Evolutionary conservation across 1,140 invertebrate species (phyloP).

Genomic region (Drosophila nebulosa): DNA sequence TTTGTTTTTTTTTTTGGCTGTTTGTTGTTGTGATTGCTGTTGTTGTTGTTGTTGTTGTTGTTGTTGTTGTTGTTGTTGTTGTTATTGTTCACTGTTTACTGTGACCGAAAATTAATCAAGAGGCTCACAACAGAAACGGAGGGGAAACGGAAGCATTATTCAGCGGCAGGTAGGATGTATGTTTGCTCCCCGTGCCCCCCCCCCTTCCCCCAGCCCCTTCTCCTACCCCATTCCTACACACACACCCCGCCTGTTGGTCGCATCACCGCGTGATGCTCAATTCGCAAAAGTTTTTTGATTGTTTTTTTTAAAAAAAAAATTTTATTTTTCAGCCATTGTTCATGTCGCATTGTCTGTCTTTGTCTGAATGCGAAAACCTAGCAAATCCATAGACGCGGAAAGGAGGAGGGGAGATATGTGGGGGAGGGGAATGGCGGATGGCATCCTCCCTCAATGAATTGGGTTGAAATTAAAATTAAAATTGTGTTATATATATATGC

Average conservation of each 20-base stretch:
- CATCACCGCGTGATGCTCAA: neutral
- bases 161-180: neutral
- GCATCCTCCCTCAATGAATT: neutral
- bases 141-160: neutral
- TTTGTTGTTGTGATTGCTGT: too few species aligned
- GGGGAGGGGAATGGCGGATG: too few species aligned
- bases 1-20: too few species aligned
- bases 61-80: neutral
- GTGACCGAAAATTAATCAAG: conserved; percentile 6
- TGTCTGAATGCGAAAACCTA: neutral
- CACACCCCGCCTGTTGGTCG: neutral
- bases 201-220: neutral
- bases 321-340: neutral
- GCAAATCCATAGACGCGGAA: neutral
- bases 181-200: neutral
- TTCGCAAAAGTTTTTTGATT: conserved; percentile 1
- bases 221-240: neutral
- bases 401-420: neutral
- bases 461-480: neutral
- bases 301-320: neutral
- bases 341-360: neutral
- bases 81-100: neutral
- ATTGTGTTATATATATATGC: neutral
- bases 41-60: too few species aligned
- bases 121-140: neutral